These are phyloP conservation scores for Lasioglossum baleicum DNA, from an alignment of 1,140 invertebrate genomes.

Conservation along the genomic window DNA sequence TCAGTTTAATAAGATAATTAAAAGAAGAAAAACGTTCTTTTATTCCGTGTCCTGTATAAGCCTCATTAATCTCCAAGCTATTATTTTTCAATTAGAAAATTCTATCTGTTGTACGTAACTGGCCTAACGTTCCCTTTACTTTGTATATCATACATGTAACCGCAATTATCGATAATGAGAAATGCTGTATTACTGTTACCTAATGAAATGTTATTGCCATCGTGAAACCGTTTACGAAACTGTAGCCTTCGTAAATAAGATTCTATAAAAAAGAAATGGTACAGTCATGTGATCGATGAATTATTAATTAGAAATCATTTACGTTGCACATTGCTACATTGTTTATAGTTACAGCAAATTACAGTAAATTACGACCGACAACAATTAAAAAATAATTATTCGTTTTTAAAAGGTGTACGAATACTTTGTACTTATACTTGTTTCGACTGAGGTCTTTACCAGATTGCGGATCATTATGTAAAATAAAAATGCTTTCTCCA, in stretches of 20 bases:
- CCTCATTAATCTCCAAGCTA: background rate
- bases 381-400: no score
- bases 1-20: no score
- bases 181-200: background rate
- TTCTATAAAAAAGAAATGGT: background rate
- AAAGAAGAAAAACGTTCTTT: no score
- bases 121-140: background rate
- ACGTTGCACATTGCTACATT: background rate
- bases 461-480: no score
- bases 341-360: background rate
- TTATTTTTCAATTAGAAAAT: background rate
- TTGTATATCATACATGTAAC: background rate
- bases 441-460: background rate
- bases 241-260: background rate
- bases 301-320: background rate
- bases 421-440: no score
- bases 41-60: background rate
- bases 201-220: background rate
- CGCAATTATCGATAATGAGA: background rate
- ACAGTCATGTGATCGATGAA: background rate
- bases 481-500: no score
- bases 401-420: no score
- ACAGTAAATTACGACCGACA: no score
- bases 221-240: background rate
- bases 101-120: background rate